phyloP scores from a whole-genome alignment of 2,888 invertebrate species.

The Archips xylosteana region DNA sequence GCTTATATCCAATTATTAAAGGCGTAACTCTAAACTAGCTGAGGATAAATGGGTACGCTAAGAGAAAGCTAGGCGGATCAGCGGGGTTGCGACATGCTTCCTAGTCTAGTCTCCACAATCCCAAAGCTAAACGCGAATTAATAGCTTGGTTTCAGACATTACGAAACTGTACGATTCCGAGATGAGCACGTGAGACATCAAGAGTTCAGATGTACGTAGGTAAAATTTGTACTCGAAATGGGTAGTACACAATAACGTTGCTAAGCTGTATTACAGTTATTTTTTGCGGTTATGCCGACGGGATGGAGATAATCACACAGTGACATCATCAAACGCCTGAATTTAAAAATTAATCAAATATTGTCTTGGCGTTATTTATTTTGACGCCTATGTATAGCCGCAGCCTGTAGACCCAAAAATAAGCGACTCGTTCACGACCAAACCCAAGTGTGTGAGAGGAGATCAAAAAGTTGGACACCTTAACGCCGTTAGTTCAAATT shows the following conservation, averaged over 20 bases:
- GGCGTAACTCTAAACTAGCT: not conserved
- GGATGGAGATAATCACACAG: too few relatives aligned
- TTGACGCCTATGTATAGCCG: too few relatives aligned
- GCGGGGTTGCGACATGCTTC: slow-evolving; percentile 29
- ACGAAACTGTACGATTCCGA: slow-evolving; percentile 2
- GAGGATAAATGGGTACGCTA: not conserved
- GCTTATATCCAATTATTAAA: not conserved
- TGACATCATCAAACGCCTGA: too few relatives aligned
- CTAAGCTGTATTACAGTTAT: not conserved
- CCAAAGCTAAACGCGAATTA: slow-evolving; percentile 27
- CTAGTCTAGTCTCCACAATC: slow-evolving; percentile 13
- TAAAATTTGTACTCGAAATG: not conserved
- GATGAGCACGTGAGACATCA: slow-evolving; percentile 7
- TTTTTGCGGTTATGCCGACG: too few relatives aligned
- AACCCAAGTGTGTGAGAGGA: too few relatives aligned
- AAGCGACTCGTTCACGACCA: too few relatives aligned
- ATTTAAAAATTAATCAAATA: too few relatives aligned
- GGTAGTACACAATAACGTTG: not conserved
- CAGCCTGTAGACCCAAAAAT: too few relatives aligned
- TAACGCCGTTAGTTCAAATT: too few relatives aligned
- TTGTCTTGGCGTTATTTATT: too few relatives aligned
- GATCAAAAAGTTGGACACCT: too few relatives aligned
- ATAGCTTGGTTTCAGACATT: slow-evolving; percentile 5
- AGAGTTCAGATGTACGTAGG: not conserved
- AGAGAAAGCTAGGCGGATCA: slow-evolving; percentile 24